Base-by-base conservation (phyloP, 1,140 invertebrate genomes). In the Asbolus verrucosus region DNA sequence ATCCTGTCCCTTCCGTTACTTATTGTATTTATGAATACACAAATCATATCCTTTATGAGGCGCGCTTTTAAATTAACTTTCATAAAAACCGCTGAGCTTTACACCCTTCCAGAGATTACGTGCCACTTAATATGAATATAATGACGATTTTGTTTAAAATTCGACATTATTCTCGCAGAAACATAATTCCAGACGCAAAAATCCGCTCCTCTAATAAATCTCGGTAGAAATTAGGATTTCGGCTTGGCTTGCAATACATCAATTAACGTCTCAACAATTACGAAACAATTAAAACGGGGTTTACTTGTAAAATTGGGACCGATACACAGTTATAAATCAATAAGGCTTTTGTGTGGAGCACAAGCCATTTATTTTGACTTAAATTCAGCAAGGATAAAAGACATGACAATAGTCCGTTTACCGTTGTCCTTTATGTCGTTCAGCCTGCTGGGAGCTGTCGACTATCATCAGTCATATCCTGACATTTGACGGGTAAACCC, bases 361-460 rank as follows among this genome's bases (percentile, higher is more conserved):
- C 46, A n/a, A 54, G 46, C 46, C 46, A 54, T 54, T 54, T 54
- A 54, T 54, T 63, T 63, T 63, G 39, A 63, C 36, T 63, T 63
- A 63, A 63, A 63, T 41, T 63, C 36, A 33, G 15, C 36, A 63
- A 63, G 61, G 61, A 63, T 63, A 63, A 63, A 63, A 43, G 61
- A 63, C 61, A 63, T 63, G 61, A 63, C 61, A 63, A 63, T 63
- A 63, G 61, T 63, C 61, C 61, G 39, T 63, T 63, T 63, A 63
- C 61, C 61, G 61, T 63, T 63, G 61, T 63, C 61, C 39, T 43
- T 41, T 43, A 41, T 63, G 61, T 41, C 61, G 61, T 39, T 39
- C 39, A 63, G 61, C 61, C 61, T 63, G 61, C 61, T 63, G 61
- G 61, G 61, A 41, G 61, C 61, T 63, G 61, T 63, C 61, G 61